Evolutionary conservation across 2,888 invertebrate genomes (phyloP), one percentile per base, ranked within the genome.

Genomic region (Abrostola tripartita): DNA sequence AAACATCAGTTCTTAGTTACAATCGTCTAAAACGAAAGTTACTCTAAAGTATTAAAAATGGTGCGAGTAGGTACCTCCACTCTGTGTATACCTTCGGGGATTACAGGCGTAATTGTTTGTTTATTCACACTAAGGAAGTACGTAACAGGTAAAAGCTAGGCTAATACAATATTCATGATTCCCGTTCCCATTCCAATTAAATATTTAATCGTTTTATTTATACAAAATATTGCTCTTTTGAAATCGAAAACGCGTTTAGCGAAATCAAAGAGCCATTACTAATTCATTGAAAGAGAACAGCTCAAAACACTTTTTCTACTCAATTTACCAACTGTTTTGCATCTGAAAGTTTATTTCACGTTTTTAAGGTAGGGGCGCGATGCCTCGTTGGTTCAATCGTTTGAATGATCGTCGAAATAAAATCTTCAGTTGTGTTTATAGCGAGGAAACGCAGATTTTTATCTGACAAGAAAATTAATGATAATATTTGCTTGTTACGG

Each of bases 221-320:
- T 44, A 64, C 52, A 64, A 57, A 61, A 67, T 63, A 62, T 65
- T 60, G 54, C 52, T 65, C 52, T 57, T 62, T 67, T 37, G 37
- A 61, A 79, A 66, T 67, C 35, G 37, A 61, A 79, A 66, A 68
- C 49, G 52, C 44, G 52, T 74, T 70, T 72, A 60, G 52, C 61
- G 50, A 58, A 76, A 68, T 68, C 63, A 68, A 61, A 70, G 52
- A 47, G 37, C 51, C 44, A 60, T 62, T 54, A 47, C 54, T 52
- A 65, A 73, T 65, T 68, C 47, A 70, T 41, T 63, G 50, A 51
- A 60, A 40, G 51, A 12, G 12, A 54, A 60, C 24, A 61, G 62
- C 57, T 69, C 64, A 36, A 58, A 62, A 58, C n/a, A 53, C 14
- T 68, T 69, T 68, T 49, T 62, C 60, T 66, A 44, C 64, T 64